Percentiles rank a stretch among this genome's conserved stretches.
Evolutionary conservation across 2,888 invertebrate species (phyloP).

Genomic region (Geophilus truncorum): DNA sequence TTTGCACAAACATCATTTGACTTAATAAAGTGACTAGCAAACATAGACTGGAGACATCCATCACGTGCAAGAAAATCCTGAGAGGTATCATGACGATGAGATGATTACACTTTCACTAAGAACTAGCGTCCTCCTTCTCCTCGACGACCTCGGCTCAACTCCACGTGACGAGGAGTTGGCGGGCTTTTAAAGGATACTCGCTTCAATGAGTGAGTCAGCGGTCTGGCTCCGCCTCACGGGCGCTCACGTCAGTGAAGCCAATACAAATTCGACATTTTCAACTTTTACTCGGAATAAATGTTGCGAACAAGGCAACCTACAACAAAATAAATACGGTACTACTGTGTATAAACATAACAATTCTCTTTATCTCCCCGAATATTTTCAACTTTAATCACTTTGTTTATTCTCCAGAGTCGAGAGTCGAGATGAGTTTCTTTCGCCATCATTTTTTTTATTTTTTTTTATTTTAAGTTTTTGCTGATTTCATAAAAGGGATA

Average conservation of each 20-base stretch:
- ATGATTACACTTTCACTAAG: background rate
- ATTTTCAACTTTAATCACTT: too few relatives aligned
- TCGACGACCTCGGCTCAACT: background rate
- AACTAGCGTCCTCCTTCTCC: background rate
- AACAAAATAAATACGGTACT: background rate
- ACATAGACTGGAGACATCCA: background rate
- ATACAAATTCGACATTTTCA: background rate
- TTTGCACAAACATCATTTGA: background rate
- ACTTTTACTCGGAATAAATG: background rate
- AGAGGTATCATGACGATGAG: background rate
- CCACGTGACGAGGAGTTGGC: background rate
- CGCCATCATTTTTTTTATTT: background rate
- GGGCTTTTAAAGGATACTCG: background rate
- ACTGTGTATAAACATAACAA: background rate
- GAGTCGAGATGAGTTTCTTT: too few relatives aligned
- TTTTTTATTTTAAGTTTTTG: too few relatives aligned
- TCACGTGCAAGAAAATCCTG: background rate
- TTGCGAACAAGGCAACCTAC: background rate
- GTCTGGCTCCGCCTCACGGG: background rate
- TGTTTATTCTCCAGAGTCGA: too few relatives aligned
- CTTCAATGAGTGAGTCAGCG: conserved; percentile 6
- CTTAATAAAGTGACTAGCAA: background rate
- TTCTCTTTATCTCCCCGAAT: background rate
- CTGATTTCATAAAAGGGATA: too few relatives aligned
- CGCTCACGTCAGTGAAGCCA: background rate